These are phyloP conservation scores for Sebastes diploproa DNA, from an alignment of 2,797 vertebrate genomes.

Conservation along the genomic window DNA sequence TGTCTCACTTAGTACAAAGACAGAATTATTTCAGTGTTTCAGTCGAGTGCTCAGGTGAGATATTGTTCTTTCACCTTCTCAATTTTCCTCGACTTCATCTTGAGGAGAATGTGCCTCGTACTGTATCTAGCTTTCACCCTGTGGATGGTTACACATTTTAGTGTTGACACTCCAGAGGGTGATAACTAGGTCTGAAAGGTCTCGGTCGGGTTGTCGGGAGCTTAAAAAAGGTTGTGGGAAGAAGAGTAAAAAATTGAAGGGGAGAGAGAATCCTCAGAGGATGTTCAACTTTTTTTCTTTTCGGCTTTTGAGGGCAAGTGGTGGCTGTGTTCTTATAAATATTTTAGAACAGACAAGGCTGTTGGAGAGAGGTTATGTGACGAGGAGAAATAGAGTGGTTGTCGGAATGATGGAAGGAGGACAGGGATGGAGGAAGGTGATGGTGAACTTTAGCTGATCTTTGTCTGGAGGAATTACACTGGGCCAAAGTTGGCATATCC, in stretches of 20 bases:
- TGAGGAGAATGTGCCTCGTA: not conserved
- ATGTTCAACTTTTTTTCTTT: not conserved
- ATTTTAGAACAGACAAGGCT: constrained; percentile 55
- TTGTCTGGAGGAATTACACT: constrained; percentile 5
- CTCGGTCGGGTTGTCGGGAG: not conserved
- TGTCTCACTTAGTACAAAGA: not conserved
- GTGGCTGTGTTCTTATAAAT: constrained; percentile 66
- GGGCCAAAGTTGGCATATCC: not conserved
- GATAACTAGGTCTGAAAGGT: not conserved
- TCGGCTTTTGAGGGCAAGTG: constrained; percentile 58
- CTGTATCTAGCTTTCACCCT: not conserved
- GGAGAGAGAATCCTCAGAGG: not conserved
- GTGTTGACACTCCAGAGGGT: not conserved
- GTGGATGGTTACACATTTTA: not conserved
- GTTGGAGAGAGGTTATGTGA: constrained; percentile 40
- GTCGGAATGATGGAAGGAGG: constrained; percentile 19
- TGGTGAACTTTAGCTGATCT: constrained; percentile 66
- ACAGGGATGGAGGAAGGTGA: constrained; percentile 13
- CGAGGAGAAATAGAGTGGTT: constrained; percentile 22
- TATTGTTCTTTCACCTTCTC: constrained; percentile 1
- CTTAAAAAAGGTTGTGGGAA: not conserved
- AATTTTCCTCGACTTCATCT: not conserved
- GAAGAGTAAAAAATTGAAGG: not conserved
- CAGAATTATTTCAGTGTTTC: not conserved
- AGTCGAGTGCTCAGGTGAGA: constrained; percentile 3